Evolutionary conservation across 2,113 vertebrate species (phyloP).

Genomic region (Lasiurus borealis): DNA sequence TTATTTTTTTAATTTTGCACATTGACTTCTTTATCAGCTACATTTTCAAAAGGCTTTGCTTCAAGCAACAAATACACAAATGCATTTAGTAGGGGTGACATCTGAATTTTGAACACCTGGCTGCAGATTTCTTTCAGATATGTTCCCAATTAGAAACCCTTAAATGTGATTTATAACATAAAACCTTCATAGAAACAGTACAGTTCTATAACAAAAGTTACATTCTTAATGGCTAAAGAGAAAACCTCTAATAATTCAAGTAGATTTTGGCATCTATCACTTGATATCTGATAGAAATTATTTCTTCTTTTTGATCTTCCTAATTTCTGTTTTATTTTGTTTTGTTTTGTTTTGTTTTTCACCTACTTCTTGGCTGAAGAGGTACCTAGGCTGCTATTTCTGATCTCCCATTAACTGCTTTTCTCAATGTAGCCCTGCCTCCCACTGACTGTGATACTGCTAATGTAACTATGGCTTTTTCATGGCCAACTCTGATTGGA

Average conservation of each 20-base stretch:
- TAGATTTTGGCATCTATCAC: background rate
- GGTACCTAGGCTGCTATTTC: background rate
- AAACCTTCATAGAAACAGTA: background rate
- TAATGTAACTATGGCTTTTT: background rate
- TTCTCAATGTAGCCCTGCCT: background rate
- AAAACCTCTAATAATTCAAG: background rate
- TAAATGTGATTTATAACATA: background rate
- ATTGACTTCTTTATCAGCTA: conserved; percentile 6
- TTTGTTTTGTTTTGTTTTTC: background rate
- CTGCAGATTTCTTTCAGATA: conserved; percentile 36
- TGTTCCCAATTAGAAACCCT: background rate
- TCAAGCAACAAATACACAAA: background rate
- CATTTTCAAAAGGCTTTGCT: background rate
- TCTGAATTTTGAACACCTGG: background rate
- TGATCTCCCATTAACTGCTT: background rate
- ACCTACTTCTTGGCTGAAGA: background rate
- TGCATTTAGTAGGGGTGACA: background rate
- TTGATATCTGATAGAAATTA: background rate
- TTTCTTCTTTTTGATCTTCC: background rate
- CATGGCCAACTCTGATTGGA: background rate
- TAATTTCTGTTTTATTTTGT: background rate
- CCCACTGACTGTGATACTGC: background rate
- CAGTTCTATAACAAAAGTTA: background rate
- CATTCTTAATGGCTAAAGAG: conserved; percentile 17
- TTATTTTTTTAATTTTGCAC: conserved; percentile 23